These are phyloP conservation scores for Crenichthys baileyi DNA, from an alignment of 2,797 vertebrate genomes.

Conservation along the genomic window DNA sequence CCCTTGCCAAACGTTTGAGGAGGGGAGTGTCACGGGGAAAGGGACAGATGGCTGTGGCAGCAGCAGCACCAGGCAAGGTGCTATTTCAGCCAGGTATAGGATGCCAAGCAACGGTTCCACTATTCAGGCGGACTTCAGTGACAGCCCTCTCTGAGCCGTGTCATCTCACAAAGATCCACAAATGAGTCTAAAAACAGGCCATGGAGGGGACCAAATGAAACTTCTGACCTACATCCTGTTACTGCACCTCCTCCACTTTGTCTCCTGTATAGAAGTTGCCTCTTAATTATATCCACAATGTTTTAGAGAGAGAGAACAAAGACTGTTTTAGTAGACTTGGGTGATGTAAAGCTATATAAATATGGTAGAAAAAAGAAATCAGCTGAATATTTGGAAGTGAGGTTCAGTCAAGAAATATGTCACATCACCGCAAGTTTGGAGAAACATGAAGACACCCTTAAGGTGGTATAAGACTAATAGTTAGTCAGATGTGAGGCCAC, in stretches of 20 bases:
- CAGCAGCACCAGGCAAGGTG: slow-evolving; percentile 59
- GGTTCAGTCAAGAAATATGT: no score
- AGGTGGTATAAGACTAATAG: background rate
- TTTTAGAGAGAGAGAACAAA: background rate
- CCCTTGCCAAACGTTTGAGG: slow-evolving; percentile 41
- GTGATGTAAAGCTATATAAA: background rate
- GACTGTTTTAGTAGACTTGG: background rate
- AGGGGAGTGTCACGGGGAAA: slow-evolving; percentile 43
- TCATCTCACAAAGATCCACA: slow-evolving; percentile 67
- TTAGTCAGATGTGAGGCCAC: background rate
- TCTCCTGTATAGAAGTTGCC: slow-evolving; percentile 47
- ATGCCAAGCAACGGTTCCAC: slow-evolving; percentile 68
- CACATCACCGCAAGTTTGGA: background rate
- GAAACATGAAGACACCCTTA: background rate
- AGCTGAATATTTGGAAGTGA: no score
- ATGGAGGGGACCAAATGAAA: slow-evolving; percentile 47
- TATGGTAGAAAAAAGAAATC: background rate
- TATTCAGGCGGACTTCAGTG: slow-evolving; percentile 56
- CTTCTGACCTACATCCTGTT: slow-evolving; percentile 64
- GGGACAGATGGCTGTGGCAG: slow-evolving; percentile 65
- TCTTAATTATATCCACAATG: slow-evolving; percentile 56
- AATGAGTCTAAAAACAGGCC: slow-evolving; percentile 59
- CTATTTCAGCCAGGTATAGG: slow-evolving; percentile 70
- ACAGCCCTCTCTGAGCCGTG: slow-evolving; percentile 59
- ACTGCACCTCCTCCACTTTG: slow-evolving; percentile 40